Base-by-base conservation (phyloP, 2,888 invertebrate genomes). In the Euzophera pinguis region DNA sequence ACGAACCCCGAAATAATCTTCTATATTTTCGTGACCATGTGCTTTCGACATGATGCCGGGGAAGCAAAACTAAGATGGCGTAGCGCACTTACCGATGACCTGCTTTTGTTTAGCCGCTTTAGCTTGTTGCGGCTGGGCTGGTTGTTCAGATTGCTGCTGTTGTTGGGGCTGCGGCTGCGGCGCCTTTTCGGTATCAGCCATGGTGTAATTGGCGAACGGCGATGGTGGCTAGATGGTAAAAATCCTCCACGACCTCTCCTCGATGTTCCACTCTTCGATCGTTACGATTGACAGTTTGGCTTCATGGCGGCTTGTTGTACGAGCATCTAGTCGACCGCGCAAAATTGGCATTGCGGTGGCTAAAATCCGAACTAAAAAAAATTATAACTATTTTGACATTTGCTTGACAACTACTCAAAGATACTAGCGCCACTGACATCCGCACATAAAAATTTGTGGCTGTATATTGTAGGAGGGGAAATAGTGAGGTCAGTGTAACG, bases 151-250 rank as follows among this genome's bases (percentile, higher is more conserved):
- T 71, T 78, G 82, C 91, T 93, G 93, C 91, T 94, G 81, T 72
- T 81, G 90, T 76, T 90, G 89, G 73, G 86, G 90, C 85, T 91
- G 91, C 92, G 93, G 87, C 92, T 93, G 90, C 93, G 94, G 93
- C 92, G 94, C 94, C 91, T 95, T 94, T 92, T 96, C 97, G 93
- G 97, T 95, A 95, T 98, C 97, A 95, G 97, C 97, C 97, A 98
- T 97, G 95, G 93, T 94, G 94, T 93, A 93, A 92, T 93, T 93
- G 92, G 92, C 92, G 92, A 92, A 92, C 92, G 93, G 93, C 93
- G 93, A 93, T 93, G 93, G 92, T 93, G 91, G 90, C 87, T 88
- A 91, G 91, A 91, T 91, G 91, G 92, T 92, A 92, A 92, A 51
- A 92, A 92, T 92, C 93, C 94, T 93, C 93, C 93, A 93, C 94